Percentiles rank a stretch among this genome's conserved stretches.
These are phyloP conservation scores for Acanthaster planci DNA, from an alignment of 35 echinoderm and acorn worm species.

Conservation along the genomic window DNA sequence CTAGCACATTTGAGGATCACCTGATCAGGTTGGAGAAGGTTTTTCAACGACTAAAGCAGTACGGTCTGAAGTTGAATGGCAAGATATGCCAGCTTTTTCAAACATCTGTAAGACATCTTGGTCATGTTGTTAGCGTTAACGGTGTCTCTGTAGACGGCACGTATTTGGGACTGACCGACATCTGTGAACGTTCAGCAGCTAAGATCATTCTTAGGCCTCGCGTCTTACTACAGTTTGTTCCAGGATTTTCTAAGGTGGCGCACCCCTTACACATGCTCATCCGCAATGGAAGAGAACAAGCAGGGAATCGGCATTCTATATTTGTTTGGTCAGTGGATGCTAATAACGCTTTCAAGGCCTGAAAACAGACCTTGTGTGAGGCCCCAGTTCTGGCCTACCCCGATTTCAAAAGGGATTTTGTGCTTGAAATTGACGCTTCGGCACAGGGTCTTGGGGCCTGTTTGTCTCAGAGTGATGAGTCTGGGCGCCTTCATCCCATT, in stretches of 20 bases:
- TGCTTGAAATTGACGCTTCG: not conserved
- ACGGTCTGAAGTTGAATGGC: conserved; percentile 35
- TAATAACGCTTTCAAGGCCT: not conserved
- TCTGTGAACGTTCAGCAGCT: not conserved
- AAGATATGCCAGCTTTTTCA: conserved; percentile 30
- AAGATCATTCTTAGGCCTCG: not conserved
- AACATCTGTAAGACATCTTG: not conserved
- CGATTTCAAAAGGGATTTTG: not conserved
- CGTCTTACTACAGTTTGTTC: not conserved
- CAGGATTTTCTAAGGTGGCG: not conserved
- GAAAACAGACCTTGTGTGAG: not conserved
- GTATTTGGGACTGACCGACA: conserved; percentile 4
- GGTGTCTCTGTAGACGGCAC: conserved; percentile 45
- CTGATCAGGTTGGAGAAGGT: conserved; percentile 26
- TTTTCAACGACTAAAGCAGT: conserved; percentile 34
- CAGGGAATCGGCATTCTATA: not conserved
- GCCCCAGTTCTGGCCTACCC: not conserved
- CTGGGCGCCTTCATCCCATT: not conserved
- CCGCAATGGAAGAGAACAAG: not conserved
- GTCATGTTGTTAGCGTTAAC: conserved; percentile 25
- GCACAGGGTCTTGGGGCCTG: too few relatives aligned
- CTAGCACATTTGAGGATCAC: conserved; percentile 59
- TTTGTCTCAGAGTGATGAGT: not conserved
- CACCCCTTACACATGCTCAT: not conserved
- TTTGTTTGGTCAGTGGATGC: not conserved